A percentile compares a stretch with the other conserved stretches of the same genome.
phyloP scores from a whole-genome alignment of 2,888 invertebrate genomes.

The Lasioglossum pauxillum region DNA sequence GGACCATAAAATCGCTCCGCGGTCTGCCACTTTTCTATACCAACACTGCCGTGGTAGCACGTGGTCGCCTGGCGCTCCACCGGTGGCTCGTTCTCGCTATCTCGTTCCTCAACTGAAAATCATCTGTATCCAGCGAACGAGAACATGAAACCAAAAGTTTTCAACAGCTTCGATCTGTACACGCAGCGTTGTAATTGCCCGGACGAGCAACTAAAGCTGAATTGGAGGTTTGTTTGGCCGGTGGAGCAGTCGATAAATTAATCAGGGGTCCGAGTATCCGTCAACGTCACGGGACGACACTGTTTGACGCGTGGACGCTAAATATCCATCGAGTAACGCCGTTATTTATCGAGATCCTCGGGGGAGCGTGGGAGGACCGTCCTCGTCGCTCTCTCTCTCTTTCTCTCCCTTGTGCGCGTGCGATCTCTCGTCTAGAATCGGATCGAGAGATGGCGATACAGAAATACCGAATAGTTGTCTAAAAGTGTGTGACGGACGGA shows the following conservation, averaged over 20 bases:
- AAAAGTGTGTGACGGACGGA: slow-evolving; percentile 83
- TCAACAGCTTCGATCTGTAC: no score
- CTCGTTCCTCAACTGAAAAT: background rate
- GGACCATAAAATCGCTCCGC: slow-evolving; percentile 69
- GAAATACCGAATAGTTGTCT: slow-evolving; percentile 80
- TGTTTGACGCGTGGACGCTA: slow-evolving; percentile 31
- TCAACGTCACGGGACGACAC: slow-evolving; percentile 15
- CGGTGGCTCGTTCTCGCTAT: background rate
- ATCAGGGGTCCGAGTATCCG: background rate
- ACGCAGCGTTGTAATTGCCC: no score
- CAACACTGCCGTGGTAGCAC: slow-evolving; percentile 38
- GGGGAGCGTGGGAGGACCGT: slow-evolving; percentile 25
- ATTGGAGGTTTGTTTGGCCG: background rate
- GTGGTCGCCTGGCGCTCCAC: slow-evolving; percentile 7
- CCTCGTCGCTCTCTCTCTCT: background rate
- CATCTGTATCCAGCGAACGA: background rate
- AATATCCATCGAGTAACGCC: slow-evolving; percentile 13
- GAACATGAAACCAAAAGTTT: background rate
- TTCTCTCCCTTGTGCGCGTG: background rate
- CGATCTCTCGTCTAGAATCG: slow-evolving; percentile 57
- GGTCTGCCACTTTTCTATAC: slow-evolving; percentile 52
- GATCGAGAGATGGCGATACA: slow-evolving; percentile 77
- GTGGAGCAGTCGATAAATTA: background rate
- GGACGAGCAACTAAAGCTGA: background rate
- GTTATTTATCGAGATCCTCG: slow-evolving; percentile 41